Base-by-base conservation (phyloP, 2,797 vertebrate genomes). In the Parauchenoglanis ngamensis region DNA sequence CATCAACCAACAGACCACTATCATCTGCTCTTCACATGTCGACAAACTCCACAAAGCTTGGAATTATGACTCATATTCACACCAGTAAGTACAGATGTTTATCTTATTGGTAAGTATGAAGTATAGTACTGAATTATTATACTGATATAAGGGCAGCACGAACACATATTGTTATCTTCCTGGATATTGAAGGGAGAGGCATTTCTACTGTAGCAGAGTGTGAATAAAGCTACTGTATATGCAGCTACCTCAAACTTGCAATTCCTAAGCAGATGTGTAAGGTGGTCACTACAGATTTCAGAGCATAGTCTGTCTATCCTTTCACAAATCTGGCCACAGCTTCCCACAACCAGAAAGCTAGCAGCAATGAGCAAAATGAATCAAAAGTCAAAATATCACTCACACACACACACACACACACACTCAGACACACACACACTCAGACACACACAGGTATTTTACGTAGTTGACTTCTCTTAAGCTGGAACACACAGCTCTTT, bases 281-380 rank as follows among this genome's bases (percentile, higher is more conserved):
- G 52, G 17, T 28, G 10, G 31, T 44, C 54, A 31, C 7, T 49
- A 28, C 25, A 63, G 57, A 11, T 57, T 52, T 61, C 81, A 85
- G 57, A 56, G 76, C 70, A 89, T 86, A 56, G 85, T 86, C 80
- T 28, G 19, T 52, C 15, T 5, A 23, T 82, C 15, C 12, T 59
- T 28, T 82, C 17, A 83, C 80, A 83, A 87, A 89, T 90, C 90
- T 90, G 90, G 88, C 80, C 67, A 81, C 84, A 87, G 87, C 79
- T 57, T 87, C 82, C 85, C 83, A 86, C 77, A 57, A 76, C 49
- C 56, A 49, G 35, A 21, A 49, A 21, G 52, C 28, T 35, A 56
- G n/a, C 21, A 59, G 10, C 77, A 8, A 59, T 21, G n/a, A 73
- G 13, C 54, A 86, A 82, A 17, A 56, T 54, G n/a, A 46, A 77